A percentile compares a stretch with the other conserved stretches of the same genome.
These are phyloP conservation scores for Brachionus asplanchnoidis DNA, from an alignment of 1,140 invertebrate genomes.

Conservation along the genomic window DNA sequence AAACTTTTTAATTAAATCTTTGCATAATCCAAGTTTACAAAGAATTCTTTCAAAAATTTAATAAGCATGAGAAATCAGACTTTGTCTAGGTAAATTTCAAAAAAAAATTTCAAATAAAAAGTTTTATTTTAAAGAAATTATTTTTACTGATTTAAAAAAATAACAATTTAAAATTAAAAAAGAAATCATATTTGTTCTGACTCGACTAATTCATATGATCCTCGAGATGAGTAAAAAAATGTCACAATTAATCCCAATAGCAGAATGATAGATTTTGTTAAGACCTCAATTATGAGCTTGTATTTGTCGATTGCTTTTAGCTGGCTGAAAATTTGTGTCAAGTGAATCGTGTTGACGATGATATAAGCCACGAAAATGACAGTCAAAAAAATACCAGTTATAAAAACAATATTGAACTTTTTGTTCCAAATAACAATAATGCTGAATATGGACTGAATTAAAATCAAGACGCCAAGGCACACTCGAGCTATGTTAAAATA, in stretches of 20 bases:
- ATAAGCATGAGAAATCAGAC: too few species aligned
- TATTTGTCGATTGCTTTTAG: not conserved
- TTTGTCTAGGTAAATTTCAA: too few species aligned
- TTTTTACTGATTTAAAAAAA: too few species aligned
- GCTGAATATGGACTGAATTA: not conserved
- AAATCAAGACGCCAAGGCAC: not conserved
- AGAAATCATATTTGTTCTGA: not conserved
- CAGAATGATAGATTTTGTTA: not conserved
- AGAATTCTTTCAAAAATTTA: too few species aligned
- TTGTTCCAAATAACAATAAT: not conserved
- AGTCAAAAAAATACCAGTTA: not conserved
- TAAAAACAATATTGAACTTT: not conserved
- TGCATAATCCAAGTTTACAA: too few species aligned
- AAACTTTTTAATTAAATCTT: too few species aligned
- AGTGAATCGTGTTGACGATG: conserved; percentile 3
- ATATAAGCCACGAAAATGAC: not conserved
- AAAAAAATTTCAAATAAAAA: too few species aligned
- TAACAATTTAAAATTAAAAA: too few species aligned
- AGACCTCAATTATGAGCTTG: not conserved
- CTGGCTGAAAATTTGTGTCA: not conserved
- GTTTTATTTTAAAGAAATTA: too few species aligned
- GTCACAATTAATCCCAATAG: not conserved
- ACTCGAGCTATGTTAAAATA: conserved; percentile 19
- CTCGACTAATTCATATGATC: not conserved
- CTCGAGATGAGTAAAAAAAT: conserved; percentile 11